A percentile compares a stretch with the other conserved stretches of the same genome.
Evolutionary conservation across 2,888 invertebrate species (phyloP).

Genomic region (Eupithecia subumbrata): DNA sequence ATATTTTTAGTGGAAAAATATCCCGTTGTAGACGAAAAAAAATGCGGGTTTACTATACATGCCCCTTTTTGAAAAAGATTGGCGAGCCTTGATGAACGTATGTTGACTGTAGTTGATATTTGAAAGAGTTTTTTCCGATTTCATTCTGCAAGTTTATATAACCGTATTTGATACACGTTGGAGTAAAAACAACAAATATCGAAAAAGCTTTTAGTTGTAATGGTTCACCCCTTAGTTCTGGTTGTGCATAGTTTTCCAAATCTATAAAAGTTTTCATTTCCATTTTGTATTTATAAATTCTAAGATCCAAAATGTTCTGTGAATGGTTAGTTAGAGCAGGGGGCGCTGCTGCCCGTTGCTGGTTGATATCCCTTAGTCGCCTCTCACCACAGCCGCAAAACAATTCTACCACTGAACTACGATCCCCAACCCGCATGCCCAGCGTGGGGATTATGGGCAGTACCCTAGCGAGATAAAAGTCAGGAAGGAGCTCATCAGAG

Average conservation of each 20-base stretch:
- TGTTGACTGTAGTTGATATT: background rate
- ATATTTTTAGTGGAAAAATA: background rate
- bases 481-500: too few relatives aligned
- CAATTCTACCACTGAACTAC: too few relatives aligned
- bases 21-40: background rate
- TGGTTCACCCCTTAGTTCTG: too few relatives aligned
- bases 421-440: too few relatives aligned
- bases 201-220: too few relatives aligned
- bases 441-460: too few relatives aligned
- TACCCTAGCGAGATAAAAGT: too few relatives aligned
- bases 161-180: background rate
- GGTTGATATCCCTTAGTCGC: too few relatives aligned
- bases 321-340: slow-evolving; percentile 63
- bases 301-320: slow-evolving; percentile 71
- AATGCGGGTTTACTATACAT: background rate
- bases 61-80: background rate
- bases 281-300: slow-evolving; percentile 73
- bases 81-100: background rate
- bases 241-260: too few relatives aligned
- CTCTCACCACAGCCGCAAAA: too few relatives aligned
- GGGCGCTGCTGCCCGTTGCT: background rate
- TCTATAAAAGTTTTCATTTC: too few relatives aligned
- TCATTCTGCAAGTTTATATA: background rate
- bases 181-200: background rate
- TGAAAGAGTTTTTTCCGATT: background rate